Percentiles rank a stretch among this genome's conserved stretches.
phyloP scores from a whole-genome alignment of 1,140 invertebrate genomes.

The Platyura marginata region DNA sequence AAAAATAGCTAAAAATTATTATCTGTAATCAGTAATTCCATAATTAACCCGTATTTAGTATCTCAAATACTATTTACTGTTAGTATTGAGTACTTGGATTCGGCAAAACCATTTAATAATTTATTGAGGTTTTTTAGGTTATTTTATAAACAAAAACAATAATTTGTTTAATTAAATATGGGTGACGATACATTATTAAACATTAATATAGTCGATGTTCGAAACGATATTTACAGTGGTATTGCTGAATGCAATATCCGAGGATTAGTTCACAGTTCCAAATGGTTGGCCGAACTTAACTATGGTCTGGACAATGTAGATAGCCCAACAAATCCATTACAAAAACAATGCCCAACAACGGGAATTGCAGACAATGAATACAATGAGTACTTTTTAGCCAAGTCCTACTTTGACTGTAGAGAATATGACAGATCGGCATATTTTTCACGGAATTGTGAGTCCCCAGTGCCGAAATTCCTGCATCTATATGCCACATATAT shows the following conservation, averaged over 20 bases:
- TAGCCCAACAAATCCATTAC: slow-evolving; percentile 25
- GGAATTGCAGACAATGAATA: slow-evolving; percentile 34
- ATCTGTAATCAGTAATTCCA: too few species aligned
- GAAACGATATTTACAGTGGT: neutral
- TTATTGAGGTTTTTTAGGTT: too few species aligned
- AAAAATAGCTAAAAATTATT: too few species aligned
- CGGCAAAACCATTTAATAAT: too few species aligned
- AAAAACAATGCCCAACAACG: slow-evolving; percentile 12
- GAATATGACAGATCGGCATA: slow-evolving; percentile 83
- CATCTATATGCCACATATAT: slow-evolving; percentile 74
- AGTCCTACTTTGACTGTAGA: slow-evolving; percentile 79
- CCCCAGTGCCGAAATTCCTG: slow-evolving; percentile 52
- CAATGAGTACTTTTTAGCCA: slow-evolving; percentile 60
- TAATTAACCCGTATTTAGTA: too few species aligned
- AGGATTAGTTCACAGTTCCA: slow-evolving; percentile 29
- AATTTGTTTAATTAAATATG: too few species aligned
- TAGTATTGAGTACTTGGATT: too few species aligned
- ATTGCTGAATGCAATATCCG: slow-evolving; percentile 17
- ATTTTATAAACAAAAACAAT: too few species aligned
- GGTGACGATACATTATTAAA: too few species aligned
- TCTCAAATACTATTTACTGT: too few species aligned
- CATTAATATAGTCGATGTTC: too few species aligned
- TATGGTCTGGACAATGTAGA: slow-evolving; percentile 49
- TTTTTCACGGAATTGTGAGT: slow-evolving; percentile 52
- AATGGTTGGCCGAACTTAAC: slow-evolving; percentile 75